Evolutionary conservation across 2,113 vertebrate genomes (phyloP).

Genomic region (Lutjanus erythropterus): DNA sequence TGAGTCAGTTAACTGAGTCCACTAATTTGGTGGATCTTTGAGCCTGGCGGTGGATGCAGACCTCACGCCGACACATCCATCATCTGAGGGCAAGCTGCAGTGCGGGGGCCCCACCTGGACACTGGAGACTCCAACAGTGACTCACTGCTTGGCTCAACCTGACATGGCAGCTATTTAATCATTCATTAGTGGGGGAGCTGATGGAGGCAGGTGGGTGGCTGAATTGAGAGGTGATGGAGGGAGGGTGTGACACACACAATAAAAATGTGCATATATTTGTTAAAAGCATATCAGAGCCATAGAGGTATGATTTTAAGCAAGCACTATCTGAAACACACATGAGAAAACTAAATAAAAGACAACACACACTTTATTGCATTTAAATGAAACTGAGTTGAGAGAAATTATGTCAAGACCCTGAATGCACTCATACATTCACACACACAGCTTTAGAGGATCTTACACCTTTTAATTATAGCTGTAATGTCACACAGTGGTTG

Average conservation of each 20-base stretch:
- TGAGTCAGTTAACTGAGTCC: slow-evolving; percentile 51
- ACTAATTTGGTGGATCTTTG: slow-evolving; percentile 70
- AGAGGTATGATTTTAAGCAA: background rate
- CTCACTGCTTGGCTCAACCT: slow-evolving; percentile 61
- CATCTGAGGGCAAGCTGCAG: slow-evolving; percentile 57
- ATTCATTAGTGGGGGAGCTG: slow-evolving; percentile 59
- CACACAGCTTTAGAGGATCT: background rate
- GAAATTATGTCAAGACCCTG: background rate
- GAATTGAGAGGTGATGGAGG: slow-evolving; percentile 1
- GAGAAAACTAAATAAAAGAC: background rate
- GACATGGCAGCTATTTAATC: slow-evolving; percentile 73
- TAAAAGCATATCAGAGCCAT: slow-evolving; percentile 17
- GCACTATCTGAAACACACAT: background rate
- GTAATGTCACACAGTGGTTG: too few species aligned
- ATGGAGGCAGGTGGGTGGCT: slow-evolving; percentile 48
- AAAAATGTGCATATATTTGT: slow-evolving; percentile 11
- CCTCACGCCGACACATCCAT: slow-evolving; percentile 69
- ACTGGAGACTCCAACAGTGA: slow-evolving; percentile 65
- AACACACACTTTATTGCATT: background rate
- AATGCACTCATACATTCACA: background rate
- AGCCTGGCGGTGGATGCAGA: slow-evolving; percentile 48
- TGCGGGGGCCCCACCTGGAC: slow-evolving; percentile 53
- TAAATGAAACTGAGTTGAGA: background rate
- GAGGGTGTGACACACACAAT: slow-evolving; percentile 5
- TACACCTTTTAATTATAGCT: background rate